Evolutionary conservation across 2,888 invertebrate genomes (phyloP), one percentile per base, ranked within the genome.

Genomic region (Drosophila imparisetae): DNA sequence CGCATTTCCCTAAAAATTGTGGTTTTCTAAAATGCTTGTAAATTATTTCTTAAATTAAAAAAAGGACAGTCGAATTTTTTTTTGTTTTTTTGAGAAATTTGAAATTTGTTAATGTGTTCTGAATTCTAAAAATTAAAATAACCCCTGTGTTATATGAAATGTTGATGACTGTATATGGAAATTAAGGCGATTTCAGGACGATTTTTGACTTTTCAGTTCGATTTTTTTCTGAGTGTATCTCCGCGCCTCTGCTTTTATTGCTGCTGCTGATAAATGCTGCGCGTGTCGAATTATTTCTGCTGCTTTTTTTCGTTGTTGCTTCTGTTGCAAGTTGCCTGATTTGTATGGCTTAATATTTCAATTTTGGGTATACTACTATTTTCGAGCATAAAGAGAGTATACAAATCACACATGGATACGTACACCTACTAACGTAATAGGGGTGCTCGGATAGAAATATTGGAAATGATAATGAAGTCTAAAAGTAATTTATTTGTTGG

Each of bases 261-360:
- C 50, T 40, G 50, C 50, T 48, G 29, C 79, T 77, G 81, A 78
- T 84, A 83, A 83, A 89, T 78, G 70, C 61, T 55, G 80, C 80
- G 76, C 80, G 78, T 84, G 89, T 84, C 84, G 79, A 79, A 69
- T 67, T 80, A 64, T 75, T 75, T 65, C 68, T 40, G 54, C 61
- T 64, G 50, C 42, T 49, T 40, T 18, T 32, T 24, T 21, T 18
- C 32, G 29, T n/a, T 32, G 63, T 57, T 34, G 36, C 18, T 62
- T 5, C 53, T 69, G 63, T 40, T 62, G 78, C 75, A 63, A 65
- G 59, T 54, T 72, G 83, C 72, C 89, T 83, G 86, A 88, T 88
- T 84, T 84, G 84, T 85, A 74, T 88, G 75, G 77, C 75, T 88
- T 83, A 83, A 85, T 86, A 86, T 84, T 86, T 88, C 73, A 85